Evolutionary conservation across 1,140 invertebrate species (phyloP).

Genomic region (Dinoponera quadriceps): DNA sequence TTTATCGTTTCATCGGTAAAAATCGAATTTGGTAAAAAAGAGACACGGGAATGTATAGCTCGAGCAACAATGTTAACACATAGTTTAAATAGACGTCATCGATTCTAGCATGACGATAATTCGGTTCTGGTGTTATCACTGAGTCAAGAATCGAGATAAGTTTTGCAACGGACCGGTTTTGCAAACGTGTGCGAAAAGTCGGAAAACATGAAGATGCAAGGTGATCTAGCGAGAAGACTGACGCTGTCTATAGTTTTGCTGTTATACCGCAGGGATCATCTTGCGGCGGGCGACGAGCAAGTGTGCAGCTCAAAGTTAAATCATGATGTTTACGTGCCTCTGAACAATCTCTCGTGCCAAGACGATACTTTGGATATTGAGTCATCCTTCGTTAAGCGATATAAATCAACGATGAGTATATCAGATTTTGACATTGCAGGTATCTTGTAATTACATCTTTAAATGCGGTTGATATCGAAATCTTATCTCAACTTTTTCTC

Average conservation of each 20-base stretch:
- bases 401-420: background rate
- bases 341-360: conserved; percentile 16
- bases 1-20: conserved; percentile 12
- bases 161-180: background rate
- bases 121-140: background rate
- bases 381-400: background rate
- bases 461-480: background rate
- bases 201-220: background rate
- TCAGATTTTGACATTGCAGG: conserved; percentile 3
- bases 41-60: background rate
- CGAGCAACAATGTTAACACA: background rate
- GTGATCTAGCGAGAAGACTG: background rate
- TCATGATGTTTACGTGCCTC: background rate
- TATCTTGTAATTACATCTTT: background rate
- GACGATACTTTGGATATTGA: background rate
- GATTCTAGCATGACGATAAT: background rate
- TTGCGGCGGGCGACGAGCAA: background rate
- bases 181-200: background rate
- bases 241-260: conserved; percentile 22
- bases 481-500: background rate
- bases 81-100: background rate
- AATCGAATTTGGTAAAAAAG: no score
- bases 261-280: background rate
- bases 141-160: background rate
- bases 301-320: background rate